Evolutionary conservation across 2,113 vertebrate genomes (phyloP).

Genomic region (Copsychus sechellarum): DNA sequence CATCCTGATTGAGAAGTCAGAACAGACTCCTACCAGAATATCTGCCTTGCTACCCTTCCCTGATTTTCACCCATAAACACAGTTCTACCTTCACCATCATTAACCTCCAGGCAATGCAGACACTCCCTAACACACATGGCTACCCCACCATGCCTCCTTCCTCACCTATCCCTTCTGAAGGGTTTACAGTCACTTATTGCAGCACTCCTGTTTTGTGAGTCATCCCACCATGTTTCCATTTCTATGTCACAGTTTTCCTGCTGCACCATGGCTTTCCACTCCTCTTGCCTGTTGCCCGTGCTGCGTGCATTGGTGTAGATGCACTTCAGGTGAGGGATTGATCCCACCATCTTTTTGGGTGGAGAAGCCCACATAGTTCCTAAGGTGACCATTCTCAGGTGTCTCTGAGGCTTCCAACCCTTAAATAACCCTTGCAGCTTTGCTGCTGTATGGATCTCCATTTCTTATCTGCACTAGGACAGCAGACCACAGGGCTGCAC

Average conservation of each 20-base stretch:
- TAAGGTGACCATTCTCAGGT: neutral
- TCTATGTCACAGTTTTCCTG: neutral
- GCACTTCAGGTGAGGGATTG: neutral
- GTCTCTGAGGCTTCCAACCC: neutral
- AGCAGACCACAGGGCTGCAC: neutral
- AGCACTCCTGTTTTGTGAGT: neutral
- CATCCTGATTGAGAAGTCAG: neutral
- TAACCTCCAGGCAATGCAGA: neutral
- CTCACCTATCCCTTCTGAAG: neutral
- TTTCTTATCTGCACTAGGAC: too few species aligned
- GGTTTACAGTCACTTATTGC: neutral
- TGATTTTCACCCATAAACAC: neutral
- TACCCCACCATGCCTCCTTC: fast-evolving
- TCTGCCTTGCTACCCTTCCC: neutral
- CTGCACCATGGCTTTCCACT: neutral
- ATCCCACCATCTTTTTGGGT: neutral
- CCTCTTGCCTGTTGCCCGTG: neutral
- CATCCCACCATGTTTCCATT: neutral
- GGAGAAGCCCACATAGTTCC: neutral
- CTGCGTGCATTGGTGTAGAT: fast-evolving
- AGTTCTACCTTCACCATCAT: neutral
- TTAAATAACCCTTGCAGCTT: neutral
- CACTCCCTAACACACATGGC: too few species aligned
- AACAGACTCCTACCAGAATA: neutral
- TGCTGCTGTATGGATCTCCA: neutral